Percentiles rank a stretch among this genome's conserved stretches.
These are phyloP conservation scores for Ophraella communa DNA, from an alignment of 2,888 invertebrate genomes.

Conservation along the genomic window DNA sequence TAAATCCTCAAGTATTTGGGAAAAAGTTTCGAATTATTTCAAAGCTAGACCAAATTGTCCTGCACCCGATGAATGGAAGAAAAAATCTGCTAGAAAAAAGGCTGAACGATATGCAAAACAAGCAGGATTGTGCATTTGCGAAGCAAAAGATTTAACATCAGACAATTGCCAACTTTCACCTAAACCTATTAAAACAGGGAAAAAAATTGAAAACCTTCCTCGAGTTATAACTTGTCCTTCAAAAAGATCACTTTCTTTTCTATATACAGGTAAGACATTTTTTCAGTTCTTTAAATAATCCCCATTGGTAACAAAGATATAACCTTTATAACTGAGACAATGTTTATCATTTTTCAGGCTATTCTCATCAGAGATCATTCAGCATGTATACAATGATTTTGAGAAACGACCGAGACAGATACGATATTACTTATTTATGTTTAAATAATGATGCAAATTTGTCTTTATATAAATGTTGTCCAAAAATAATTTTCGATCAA, in stretches of 20 bases:
- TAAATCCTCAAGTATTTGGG: constrained; percentile 39
- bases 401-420: background rate
- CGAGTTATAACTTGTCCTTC: constrained; percentile 33
- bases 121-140: constrained; percentile 50
- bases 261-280: background rate
- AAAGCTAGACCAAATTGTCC: constrained; percentile 54
- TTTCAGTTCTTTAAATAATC: too few species aligned
- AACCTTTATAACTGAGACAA: too few species aligned
- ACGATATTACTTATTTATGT: background rate
- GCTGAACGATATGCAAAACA: constrained; percentile 51
- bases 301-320: too few species aligned
- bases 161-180: background rate
- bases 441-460: background rate
- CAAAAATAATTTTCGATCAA: background rate
- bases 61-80: constrained; percentile 50
- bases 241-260: background rate
- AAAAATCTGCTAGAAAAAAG: constrained; percentile 44
- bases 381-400: background rate
- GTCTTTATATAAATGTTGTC: background rate
- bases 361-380: background rate
- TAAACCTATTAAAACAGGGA: constrained; percentile 26
- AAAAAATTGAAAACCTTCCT: constrained; percentile 28
- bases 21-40: constrained; percentile 51
- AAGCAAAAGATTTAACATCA: constrained; percentile 37
- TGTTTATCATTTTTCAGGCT: background rate